A percentile compares a stretch with the other conserved stretches of the same genome.
Conservation (phyloP, 2,797 vertebrate genomes). For the Tenualosa thibaudeaui region DNA sequence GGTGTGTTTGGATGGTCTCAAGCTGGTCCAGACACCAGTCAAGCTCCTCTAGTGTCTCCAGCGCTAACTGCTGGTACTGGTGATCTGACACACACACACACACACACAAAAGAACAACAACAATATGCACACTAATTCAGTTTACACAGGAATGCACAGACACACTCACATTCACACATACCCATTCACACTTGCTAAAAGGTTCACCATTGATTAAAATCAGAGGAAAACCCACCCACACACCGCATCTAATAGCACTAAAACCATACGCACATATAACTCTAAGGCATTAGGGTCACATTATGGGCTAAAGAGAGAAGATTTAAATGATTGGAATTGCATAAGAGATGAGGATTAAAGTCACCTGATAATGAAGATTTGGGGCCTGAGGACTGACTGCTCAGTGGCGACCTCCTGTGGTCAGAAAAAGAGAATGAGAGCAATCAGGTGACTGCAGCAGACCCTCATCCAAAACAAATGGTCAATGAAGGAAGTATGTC, state of each 20-base stretch:
- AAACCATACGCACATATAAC: conserved; percentile 52
- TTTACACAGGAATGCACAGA: background rate
- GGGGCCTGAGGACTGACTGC: conserved; percentile 74
- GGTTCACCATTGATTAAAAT: background rate
- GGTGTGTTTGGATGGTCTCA: conserved; percentile 80
- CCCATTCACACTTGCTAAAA: background rate
- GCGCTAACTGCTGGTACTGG: conserved; percentile 79
- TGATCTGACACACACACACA: conserved; percentile 60
- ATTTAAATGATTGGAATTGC: background rate
- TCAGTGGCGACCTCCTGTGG: conserved; percentile 77
- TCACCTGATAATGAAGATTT: conserved; percentile 77
- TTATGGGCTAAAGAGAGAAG: conserved; percentile 5
- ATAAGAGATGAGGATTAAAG: background rate
- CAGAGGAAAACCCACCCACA: background rate
- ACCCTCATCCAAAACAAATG: background rate
- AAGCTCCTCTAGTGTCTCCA: conserved; percentile 80
- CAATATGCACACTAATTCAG: background rate
- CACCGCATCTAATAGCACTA: background rate
- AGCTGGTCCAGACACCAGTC: conserved; percentile 83
- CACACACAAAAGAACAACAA: background rate
- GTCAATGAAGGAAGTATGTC: too few relatives aligned
- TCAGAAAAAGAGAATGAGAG: background rate
- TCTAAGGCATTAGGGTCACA: conserved; percentile 18
- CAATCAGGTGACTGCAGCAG: too few relatives aligned
- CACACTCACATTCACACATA: background rate